Evolutionary conservation across 1,140 invertebrate genomes (phyloP), one percentile per base, ranked within the genome.

Genomic region (Drosophila busckii): DNA sequence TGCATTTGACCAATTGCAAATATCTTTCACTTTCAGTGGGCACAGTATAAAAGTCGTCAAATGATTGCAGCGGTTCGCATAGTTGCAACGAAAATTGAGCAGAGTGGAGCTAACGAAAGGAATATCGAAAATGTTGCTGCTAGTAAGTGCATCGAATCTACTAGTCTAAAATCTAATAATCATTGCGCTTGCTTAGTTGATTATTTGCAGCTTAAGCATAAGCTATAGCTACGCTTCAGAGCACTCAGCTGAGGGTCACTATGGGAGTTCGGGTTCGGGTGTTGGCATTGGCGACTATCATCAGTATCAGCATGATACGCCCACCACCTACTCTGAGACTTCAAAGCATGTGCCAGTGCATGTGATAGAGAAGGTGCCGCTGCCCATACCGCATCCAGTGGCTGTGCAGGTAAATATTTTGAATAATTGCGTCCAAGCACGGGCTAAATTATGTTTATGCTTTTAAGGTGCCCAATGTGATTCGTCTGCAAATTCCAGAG

Each of bases 311-410:
- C 87, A 50, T 45, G 63, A 89, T 35, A 85, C 87, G 10, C 85
- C 88, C 9, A 88, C 88, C 19, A 90, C 91, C 4, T 90, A 92
- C 62, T 88, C 91, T 9, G 91, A 92, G 66, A 89, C 90, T 78
- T 91, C 92, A 1, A 93, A 93, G 70, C 90, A 91, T 0, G 91
- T 93, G 44, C 92, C 92, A 10, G 91, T 93, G 25, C 92, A 92
- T 6, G 91, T 94, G 61, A 91, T 93, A 50, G 93, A 94, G 82
- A 93, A 94, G 86, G 91, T 94, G 37, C 92, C 92, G 1, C 91
- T 94, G 23, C 92, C 92, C 5, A 91, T 94, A 41, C 93, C 93
- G 0, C 93, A 94, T 80, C 93, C 93, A 1, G 90, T 94, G 6
- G 91, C 92, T 0, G 91, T 94, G 0, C 90, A 92, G 2, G 56